phyloP scores from a whole-genome alignment of 2,888 invertebrate species.

The Molanna angustata region DNA sequence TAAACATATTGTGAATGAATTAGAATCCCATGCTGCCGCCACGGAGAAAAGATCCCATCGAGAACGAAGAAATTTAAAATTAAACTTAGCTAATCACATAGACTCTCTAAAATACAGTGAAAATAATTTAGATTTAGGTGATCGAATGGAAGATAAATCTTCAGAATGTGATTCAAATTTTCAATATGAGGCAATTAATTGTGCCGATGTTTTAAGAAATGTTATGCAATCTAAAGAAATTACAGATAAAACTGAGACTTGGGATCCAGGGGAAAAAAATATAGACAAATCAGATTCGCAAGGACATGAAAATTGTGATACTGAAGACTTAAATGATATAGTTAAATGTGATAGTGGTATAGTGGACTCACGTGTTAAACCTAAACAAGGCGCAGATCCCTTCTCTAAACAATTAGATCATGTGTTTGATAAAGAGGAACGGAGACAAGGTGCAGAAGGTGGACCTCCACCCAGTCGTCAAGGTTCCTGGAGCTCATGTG shows the following conservation, averaged over 20 bases:
- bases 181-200: slow-evolving; percentile 31
- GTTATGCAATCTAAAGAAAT: slow-evolving; percentile 21
- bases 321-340: slow-evolving; percentile 42
- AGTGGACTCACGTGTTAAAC: slow-evolving; percentile 47
- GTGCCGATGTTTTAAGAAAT: slow-evolving; percentile 35
- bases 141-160: slow-evolving; percentile 37
- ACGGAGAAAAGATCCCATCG: slow-evolving; percentile 41
- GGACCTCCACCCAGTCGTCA: slow-evolving; percentile 56
- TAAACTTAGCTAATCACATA: slow-evolving; percentile 57
- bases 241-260: slow-evolving; percentile 58
- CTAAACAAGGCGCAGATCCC: slow-evolving; percentile 57
- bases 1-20: slow-evolving; percentile 69
- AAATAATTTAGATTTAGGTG: slow-evolving; percentile 37
- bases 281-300: slow-evolving; percentile 17
- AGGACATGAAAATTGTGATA: slow-evolving; percentile 39
- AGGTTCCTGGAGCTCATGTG: slow-evolving; percentile 76
- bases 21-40: slow-evolving; percentile 56
- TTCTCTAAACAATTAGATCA: slow-evolving; percentile 70
- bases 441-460: slow-evolving; percentile 34
- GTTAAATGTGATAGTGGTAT: slow-evolving; percentile 55
- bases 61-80: slow-evolving; percentile 46
- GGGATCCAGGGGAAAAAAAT: slow-evolving; percentile 63
- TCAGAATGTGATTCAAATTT: slow-evolving; percentile 35
- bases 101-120: slow-evolving; percentile 46
- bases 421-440: slow-evolving; percentile 68